Evolutionary conservation across 2,113 vertebrate genomes (phyloP).

Genomic region (Cavia aperea): DNA sequence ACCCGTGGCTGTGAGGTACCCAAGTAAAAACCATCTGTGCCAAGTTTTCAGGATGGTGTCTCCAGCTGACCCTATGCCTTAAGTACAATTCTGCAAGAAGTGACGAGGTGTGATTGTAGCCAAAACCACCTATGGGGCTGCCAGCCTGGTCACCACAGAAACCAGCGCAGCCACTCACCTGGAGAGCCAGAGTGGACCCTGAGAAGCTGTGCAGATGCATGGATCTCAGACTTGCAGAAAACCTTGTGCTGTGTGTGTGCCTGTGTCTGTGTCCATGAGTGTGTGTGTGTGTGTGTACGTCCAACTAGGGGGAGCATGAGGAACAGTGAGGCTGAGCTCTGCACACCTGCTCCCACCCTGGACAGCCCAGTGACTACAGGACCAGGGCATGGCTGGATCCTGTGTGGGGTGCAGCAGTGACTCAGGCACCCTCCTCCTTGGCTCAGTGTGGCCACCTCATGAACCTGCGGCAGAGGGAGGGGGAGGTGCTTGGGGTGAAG

Average conservation of each 20-base stretch:
- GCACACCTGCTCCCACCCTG: neutral
- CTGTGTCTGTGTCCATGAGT: neutral
- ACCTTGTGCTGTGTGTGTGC: too few species aligned
- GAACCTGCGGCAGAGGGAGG: neutral
- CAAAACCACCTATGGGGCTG: fast-evolving
- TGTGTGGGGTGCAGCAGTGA: neutral
- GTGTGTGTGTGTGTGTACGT: neutral
- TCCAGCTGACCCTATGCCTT: neutral
- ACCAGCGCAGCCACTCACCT: fast-evolving
- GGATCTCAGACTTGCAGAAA: neutral
- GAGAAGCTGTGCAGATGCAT: fast-evolving
- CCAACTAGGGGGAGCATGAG: neutral
- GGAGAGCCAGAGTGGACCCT: too few species aligned
- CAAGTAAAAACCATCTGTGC: neutral
- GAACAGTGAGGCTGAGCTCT: neutral
- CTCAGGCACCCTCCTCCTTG: too few species aligned
- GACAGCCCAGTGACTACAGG: neutral
- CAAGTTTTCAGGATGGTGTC: neutral
- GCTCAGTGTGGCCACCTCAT: neutral
- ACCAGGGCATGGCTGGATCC: neutral
- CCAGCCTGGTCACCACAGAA: fast-evolving
- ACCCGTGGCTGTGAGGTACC: neutral
- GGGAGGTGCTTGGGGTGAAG: neutral
- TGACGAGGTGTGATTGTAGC: fast-evolving
- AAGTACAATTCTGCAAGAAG: neutral